A percentile compares a stretch with the other conserved stretches of the same genome.
Conservation (phyloP, 2,888 invertebrate species). For the Spicauda simplicius region DNA sequence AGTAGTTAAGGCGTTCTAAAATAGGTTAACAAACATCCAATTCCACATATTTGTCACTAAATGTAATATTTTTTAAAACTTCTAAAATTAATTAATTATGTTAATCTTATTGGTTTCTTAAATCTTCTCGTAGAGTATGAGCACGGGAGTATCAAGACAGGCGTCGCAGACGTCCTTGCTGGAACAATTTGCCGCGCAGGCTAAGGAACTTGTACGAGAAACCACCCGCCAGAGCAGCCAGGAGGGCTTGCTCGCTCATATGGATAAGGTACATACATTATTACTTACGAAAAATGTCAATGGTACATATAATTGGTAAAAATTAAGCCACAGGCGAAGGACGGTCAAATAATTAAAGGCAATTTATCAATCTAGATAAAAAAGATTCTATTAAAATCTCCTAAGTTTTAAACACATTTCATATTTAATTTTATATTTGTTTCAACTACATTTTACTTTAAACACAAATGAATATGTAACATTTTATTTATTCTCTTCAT, state of each 20-base stretch:
- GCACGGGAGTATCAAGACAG: conserved; percentile 86
- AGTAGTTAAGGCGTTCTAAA: no score
- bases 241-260: conserved; percentile 93
- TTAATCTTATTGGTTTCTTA: neutral
- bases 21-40: no score
- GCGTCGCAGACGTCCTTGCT: conserved; percentile 93
- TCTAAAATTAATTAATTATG: no score
- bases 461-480: neutral
- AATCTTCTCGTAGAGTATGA: conserved; percentile 57
- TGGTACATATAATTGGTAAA: no score
- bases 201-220: conserved; percentile 94
- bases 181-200: conserved; percentile 94
- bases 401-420: no score
- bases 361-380: no score
- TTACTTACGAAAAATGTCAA: no score
- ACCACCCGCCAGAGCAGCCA: conserved; percentile 95
- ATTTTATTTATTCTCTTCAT: conserved; percentile 40
- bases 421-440: neutral
- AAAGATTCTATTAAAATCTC: no score
- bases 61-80: no score
- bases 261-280: conserved; percentile 89
- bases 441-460: neutral
- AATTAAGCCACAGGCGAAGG: no score
- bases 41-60: no score
- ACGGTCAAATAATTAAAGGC: no score